Conservation (phyloP, 1,140 invertebrate genomes). For the Aphelenchoides besseyi region DNA sequence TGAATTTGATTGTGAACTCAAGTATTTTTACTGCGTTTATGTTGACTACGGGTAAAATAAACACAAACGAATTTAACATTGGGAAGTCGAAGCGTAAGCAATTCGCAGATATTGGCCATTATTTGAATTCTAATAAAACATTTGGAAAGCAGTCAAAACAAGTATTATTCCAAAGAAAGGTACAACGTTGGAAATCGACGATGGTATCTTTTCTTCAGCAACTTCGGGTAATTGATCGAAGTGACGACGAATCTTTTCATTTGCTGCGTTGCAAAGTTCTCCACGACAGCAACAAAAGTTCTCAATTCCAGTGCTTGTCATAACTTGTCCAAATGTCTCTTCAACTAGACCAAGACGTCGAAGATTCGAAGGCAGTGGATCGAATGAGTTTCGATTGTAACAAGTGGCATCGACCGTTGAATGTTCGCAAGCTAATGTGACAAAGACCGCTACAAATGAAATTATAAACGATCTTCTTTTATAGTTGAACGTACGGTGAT, state of each 20-base stretch:
- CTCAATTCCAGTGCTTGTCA: conserved; percentile 7
- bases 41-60: conserved; percentile 1
- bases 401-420: conserved; percentile 8
- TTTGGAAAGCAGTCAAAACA: too few relatives aligned
- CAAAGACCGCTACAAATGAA: background rate
- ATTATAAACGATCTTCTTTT: background rate
- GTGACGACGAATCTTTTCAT: background rate
- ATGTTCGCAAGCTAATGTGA: conserved; percentile 9
- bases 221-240: background rate
- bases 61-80: too few relatives aligned
- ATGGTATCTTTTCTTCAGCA: too few relatives aligned
- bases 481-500: background rate
- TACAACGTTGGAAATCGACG: too few relatives aligned
- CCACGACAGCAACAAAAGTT: conserved; percentile 18
- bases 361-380: background rate
- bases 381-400: background rate
- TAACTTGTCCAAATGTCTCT: background rate
- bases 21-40: too few relatives aligned
- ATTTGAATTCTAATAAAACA: too few relatives aligned
- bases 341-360: background rate
- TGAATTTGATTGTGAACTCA: too few relatives aligned
- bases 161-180: too few relatives aligned
- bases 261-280: conserved; percentile 14
- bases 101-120: too few relatives aligned
- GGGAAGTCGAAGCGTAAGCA: too few relatives aligned